Conservation (phyloP, 2,888 invertebrate species). For the Gibbula magus region DNA sequence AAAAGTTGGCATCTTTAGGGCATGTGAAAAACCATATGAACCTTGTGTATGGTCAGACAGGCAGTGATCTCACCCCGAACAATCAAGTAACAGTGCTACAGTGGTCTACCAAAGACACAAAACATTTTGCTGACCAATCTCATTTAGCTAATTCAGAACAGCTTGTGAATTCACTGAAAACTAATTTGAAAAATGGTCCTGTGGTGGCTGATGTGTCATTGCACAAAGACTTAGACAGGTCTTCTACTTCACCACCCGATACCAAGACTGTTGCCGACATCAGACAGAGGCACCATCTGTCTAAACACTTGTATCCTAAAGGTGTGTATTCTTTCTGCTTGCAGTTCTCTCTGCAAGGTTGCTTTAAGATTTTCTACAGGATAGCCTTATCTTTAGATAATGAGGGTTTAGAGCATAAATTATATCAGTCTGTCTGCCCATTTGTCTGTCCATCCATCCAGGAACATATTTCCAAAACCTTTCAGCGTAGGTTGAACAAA, state of each 20-base stretch:
- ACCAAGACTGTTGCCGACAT: neutral
- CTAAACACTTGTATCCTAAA: neutral
- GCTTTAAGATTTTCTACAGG: too few relatives aligned
- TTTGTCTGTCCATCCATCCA: too few relatives aligned
- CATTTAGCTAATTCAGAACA: constrained; percentile 8
- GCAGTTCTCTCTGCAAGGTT: too few relatives aligned
- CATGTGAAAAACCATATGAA: constrained; percentile 14
- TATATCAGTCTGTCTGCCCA: too few relatives aligned
- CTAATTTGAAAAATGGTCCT: constrained; percentile 21
- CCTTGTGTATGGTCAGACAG: constrained; percentile 1
- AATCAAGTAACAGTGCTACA: constrained; percentile 38
- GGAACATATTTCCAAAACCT: too few relatives aligned
- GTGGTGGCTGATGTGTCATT: neutral
- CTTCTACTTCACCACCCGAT: neutral
- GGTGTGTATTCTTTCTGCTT: neutral
- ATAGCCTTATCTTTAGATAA: too few relatives aligned
- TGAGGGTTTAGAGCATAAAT: too few relatives aligned
- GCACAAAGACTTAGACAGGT: constrained; percentile 18
- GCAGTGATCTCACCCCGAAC: constrained; percentile 26
- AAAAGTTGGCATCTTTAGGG: constrained; percentile 12
- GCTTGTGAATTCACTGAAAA: neutral
- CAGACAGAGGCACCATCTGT: neutral
- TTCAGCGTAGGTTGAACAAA: too few relatives aligned
- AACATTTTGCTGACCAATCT: constrained; percentile 9
- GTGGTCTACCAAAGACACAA: constrained; percentile 40